Evolutionary conservation across 2,888 invertebrate genomes (phyloP).

Genomic region (Thalpophila matura): DNA sequence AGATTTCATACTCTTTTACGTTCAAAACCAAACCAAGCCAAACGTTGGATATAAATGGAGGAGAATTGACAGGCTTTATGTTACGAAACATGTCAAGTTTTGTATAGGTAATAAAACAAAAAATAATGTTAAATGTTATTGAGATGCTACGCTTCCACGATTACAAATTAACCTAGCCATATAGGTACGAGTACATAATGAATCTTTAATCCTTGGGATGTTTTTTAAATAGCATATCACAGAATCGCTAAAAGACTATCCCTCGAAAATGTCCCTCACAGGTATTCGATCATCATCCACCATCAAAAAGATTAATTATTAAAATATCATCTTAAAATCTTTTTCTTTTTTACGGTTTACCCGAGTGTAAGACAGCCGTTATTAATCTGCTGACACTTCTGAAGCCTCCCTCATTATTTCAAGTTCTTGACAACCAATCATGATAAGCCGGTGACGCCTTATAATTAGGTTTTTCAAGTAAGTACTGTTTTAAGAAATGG

Average conservation of each 20-base stretch:
- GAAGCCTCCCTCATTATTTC: slow-evolving; percentile 40
- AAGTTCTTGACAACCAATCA: slow-evolving; percentile 32
- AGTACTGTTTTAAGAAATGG: not conserved
- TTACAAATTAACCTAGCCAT: too few relatives aligned
- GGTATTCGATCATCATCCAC: too few relatives aligned
- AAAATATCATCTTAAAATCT: not conserved
- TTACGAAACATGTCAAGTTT: slow-evolving; percentile 1
- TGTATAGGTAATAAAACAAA: too few relatives aligned
- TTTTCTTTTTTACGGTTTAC: slow-evolving; percentile 7
- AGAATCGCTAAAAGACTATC: too few relatives aligned
- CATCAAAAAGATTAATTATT: too few relatives aligned
- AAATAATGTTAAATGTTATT: too few relatives aligned
- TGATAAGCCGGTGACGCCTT: slow-evolving; percentile 23
- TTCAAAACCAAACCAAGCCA: slow-evolving; percentile 18
- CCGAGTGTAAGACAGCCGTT: slow-evolving; percentile 7
- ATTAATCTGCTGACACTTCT: slow-evolving; percentile 24
- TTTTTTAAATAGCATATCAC: too few relatives aligned
- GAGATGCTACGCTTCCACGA: too few relatives aligned
- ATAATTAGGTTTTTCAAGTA: slow-evolving; percentile 36
- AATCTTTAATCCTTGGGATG: too few relatives aligned
- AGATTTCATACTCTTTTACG: slow-evolving; percentile 41
- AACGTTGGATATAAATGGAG: slow-evolving; percentile 16
- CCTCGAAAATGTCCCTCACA: too few relatives aligned
- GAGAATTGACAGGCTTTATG: slow-evolving; percentile 14
- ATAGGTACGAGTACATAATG: too few relatives aligned